Percentiles rank a stretch among this genome's conserved stretches.
These are phyloP conservation scores for Cheumatopsyche charites DNA, from an alignment of 1,140 invertebrate genomes.

Conservation along the genomic window DNA sequence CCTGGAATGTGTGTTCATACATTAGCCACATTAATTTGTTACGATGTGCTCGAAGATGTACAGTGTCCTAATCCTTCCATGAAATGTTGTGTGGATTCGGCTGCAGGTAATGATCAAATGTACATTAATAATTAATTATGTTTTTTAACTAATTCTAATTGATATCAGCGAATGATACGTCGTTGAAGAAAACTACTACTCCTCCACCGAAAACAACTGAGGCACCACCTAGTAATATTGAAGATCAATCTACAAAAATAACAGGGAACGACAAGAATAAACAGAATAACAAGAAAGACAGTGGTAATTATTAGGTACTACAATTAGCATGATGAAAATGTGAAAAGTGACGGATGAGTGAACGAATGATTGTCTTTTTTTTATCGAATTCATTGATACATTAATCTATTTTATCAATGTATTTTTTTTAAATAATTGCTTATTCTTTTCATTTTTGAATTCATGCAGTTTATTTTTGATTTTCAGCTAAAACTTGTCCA, in stretches of 20 bases:
- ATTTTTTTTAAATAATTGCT: neutral
- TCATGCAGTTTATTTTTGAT: neutral
- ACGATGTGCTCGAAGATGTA: constrained; percentile 80
- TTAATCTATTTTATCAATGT: neutral
- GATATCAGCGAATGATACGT: constrained; percentile 33
- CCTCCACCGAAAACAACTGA: constrained; percentile 50
- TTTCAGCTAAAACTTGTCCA: constrained; percentile 69
- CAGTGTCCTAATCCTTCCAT: constrained; percentile 77
- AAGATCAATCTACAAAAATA: constrained; percentile 52
- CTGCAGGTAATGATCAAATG: constrained; percentile 53
- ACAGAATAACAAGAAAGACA: constrained; percentile 60
- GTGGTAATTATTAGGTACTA: constrained; percentile 63
- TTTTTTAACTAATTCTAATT: neutral
- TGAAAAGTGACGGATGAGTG: neutral
- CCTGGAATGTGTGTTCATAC: constrained; percentile 85
- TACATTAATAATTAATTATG: constrained; percentile 15
- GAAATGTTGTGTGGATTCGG: constrained; percentile 81
- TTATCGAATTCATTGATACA: neutral
- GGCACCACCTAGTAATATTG: constrained; percentile 51
- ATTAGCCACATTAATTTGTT: constrained; percentile 80
- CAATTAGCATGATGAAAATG: constrained; percentile 34
- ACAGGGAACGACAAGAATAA: constrained; percentile 49
- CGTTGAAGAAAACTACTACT: constrained; percentile 15
- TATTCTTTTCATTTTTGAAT: neutral
- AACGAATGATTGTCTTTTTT: neutral